Evolutionary conservation across 2,113 vertebrate species (phyloP).

Genomic region (Paramisgurnus dabryanus): DNA sequence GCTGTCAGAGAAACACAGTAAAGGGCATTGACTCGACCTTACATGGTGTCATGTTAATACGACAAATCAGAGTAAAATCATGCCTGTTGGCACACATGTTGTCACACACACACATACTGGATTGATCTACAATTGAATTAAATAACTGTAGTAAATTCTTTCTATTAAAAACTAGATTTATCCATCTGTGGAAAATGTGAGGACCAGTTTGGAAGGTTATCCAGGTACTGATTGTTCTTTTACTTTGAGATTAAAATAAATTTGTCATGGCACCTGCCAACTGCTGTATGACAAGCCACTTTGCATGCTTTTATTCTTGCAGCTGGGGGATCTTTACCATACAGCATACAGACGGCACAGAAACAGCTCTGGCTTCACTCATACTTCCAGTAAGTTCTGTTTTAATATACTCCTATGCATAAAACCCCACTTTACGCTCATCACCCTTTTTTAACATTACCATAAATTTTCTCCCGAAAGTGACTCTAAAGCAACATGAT

Average conservation of each 20-base stretch:
- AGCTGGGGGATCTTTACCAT: slow-evolving; percentile 96
- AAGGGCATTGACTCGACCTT: too few species aligned
- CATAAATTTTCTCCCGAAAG: slow-evolving; percentile 7
- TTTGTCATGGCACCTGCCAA: background rate
- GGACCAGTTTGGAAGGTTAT: slow-evolving; percentile 94
- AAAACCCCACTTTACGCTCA: background rate
- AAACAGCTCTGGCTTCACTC: slow-evolving; percentile 94
- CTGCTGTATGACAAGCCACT: background rate
- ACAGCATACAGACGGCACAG: slow-evolving; percentile 93
- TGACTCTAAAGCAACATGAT: background rate
- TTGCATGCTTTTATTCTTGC: slow-evolving; percentile 29
- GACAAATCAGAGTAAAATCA: too few species aligned
- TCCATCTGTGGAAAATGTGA: slow-evolving; percentile 92
- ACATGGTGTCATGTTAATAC: too few species aligned
- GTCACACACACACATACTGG: background rate
- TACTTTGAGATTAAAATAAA: background rate
- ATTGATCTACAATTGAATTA: background rate
- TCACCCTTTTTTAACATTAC: slow-evolving; percentile 9
- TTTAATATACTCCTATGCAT: background rate
- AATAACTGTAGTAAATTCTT: background rate
- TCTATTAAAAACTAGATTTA: slow-evolving; percentile 78
- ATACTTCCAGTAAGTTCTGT: slow-evolving; percentile 92
- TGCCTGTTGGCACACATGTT: too few species aligned
- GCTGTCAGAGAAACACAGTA: too few species aligned
- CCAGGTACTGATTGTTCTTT: slow-evolving; percentile 76